A percentile compares a stretch with the other conserved stretches of the same genome.
Evolutionary conservation across 2,888 invertebrate species (phyloP).

Genomic region (Cephus runcator): DNA sequence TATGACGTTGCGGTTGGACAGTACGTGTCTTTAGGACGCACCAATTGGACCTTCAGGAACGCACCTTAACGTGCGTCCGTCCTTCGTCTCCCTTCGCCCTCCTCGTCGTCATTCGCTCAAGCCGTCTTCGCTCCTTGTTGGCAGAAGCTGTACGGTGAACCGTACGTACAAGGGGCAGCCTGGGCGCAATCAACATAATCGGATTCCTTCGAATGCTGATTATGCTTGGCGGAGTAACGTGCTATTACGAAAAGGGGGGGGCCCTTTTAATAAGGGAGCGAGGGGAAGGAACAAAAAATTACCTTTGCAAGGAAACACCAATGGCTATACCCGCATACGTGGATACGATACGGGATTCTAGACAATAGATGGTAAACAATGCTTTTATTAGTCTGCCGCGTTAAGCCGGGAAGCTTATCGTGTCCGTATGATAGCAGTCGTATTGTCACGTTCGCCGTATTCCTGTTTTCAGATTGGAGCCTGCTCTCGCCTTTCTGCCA

Average conservation of each 20-base stretch:
- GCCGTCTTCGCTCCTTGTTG: background rate
- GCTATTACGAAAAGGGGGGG: background rate
- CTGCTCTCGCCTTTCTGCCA: background rate
- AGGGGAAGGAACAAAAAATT: background rate
- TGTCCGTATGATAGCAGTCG: background rate
- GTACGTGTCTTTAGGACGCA: background rate
- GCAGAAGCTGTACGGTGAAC: background rate
- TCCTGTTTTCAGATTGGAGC: background rate
- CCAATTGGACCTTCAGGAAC: background rate
- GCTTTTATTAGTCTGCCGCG: background rate
- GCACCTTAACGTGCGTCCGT: background rate
- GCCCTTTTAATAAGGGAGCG: background rate
- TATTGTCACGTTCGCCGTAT: background rate
- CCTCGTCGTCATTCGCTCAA: background rate
- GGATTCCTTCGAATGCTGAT: constrained; percentile 1
- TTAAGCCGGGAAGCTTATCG: background rate
- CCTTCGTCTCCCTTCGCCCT: background rate
- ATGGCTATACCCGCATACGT: background rate
- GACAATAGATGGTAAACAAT: background rate
- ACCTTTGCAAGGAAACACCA: background rate
- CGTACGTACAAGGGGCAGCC: background rate
- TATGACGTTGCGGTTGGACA: background rate
- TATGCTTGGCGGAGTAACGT: background rate
- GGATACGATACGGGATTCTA: background rate
- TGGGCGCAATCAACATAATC: background rate